Evolutionary conservation across 2,888 invertebrate genomes (phyloP), one percentile per base, ranked within the genome.

Genomic region (Hemicrepidius hirtus): DNA sequence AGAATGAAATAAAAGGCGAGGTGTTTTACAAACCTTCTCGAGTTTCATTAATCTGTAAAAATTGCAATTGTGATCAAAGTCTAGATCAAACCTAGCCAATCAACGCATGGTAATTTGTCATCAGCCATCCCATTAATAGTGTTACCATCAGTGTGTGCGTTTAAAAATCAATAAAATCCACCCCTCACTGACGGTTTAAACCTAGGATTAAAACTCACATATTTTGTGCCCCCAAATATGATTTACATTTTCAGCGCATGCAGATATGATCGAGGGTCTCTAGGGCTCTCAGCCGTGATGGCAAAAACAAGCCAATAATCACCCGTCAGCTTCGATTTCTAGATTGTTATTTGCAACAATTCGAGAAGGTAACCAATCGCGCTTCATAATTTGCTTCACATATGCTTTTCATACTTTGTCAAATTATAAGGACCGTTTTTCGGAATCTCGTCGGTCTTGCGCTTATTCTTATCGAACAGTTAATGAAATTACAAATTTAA

Each of bases 281-380:
- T 20, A 13, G 71, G 65, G 71, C n/a, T 32, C 40, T 57, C 28
- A 41, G 35, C 46, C 44, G 20, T 66, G 59, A 66, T 66, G 66
- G 53, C 50, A 65, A 71, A 71, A 66, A 66, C 66, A 71, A 71
- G 53, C 65, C 71, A 65, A 65, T 66, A 59, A 66, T 71, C 66
- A 66, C 44, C 64, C 63, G 57, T 64, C 69, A 64, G 46, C 37
- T 67, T 67, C 67, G 59, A 67, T 67, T 67, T 20, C 67, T 59
- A 13, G 44, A 46, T 46, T 44, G 40, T 59, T 67, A 67, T 59
- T 55, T 57, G 55, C 49, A 57, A 40, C 32, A 57, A 37, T 59
- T 50, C 67, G 46, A 6, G 24, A 16, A 67, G 67, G 21, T 37
- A 55, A 18, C n/a, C 16, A 50, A 32, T 55, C 13, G 53, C 13